Evolutionary conservation across 2,113 vertebrate genomes (phyloP), one percentile per base, ranked within the genome.

Genomic region (Indicator indicator): DNA sequence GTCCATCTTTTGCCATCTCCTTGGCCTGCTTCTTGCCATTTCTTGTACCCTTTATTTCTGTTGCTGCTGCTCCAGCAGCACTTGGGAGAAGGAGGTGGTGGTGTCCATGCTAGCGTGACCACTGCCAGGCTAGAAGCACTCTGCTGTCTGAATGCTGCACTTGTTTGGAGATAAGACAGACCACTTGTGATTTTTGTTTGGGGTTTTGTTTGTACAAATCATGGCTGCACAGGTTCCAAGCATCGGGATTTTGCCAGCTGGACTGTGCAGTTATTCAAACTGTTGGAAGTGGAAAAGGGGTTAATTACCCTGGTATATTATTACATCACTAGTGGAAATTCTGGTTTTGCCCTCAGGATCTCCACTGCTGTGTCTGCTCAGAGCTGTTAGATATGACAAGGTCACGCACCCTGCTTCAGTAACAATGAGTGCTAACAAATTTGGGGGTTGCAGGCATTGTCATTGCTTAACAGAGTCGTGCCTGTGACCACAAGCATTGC

Each of bases 141-240:
- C 91, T 95, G 86, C 86, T 71, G 44, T 80, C 95, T 97, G 94
- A 98, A 97, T 97, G 97, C 96, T 91, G 96, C 97, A 96, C 97
- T 98, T 98, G 98, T 98, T 98, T 33, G 2, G 92, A 96, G 92
- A 90, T 0, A 26, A 96, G 63, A 95, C 91, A 97, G 94, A 96
- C 93, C 17, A 55, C 95, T 96, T 95, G 93, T 52, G 90, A 98
- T 97, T 97, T 97, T 94, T 95, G 96, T 95, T 97, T 97, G 73
- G 93, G 90, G 83, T 89, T 94, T 84, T 79, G 85, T 98, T 98
- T 97, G 96, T 96, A 98, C 96, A 97, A 98, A 97, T 44, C 89
- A 94, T 94, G 93, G 80, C 94, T 80, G 89, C 56, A 76, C 8
- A 72, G 91, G 88, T 96, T 97, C 88, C 78, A 95, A 95, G 80